Evolutionary conservation across 2,797 vertebrate species (phyloP).

Genomic region (Xyrichtys novacula): DNA sequence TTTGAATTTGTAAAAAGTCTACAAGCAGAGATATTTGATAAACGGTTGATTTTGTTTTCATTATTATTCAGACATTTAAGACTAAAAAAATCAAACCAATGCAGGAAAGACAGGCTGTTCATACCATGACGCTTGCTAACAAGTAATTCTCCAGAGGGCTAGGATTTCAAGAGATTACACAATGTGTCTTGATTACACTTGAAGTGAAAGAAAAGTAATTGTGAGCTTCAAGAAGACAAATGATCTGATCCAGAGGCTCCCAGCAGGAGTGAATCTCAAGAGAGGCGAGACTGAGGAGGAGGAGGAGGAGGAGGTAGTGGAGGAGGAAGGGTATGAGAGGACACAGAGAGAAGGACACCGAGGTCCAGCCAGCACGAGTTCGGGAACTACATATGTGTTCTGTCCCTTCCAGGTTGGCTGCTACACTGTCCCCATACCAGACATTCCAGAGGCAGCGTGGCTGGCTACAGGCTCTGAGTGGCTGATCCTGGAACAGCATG

Average conservation of each 20-base stretch:
- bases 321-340: neutral
- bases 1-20: conserved; percentile 19
- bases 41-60: conserved; percentile 21
- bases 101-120: conserved; percentile 13
- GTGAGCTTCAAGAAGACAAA: conserved; percentile 45
- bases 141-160: conserved; percentile 38
- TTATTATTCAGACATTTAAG: conserved; percentile 3
- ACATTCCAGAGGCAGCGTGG: conserved; percentile 83
- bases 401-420: conserved; percentile 62
- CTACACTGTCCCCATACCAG: conserved; percentile 80
- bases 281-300: conserved; percentile 29
- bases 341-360: conserved; percentile 3
- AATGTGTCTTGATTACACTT: conserved; percentile 62
- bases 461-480: conserved; percentile 74
- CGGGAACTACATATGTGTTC: conserved; percentile 56
- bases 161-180: conserved; percentile 46
- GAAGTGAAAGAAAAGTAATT: conserved; percentile 49
- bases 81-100: conserved; percentile 13
- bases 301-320: neutral
- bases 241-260: conserved; percentile 38
- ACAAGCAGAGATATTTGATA: conserved; percentile 21
- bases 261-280: conserved; percentile 38
- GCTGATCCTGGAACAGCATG: conserved; percentile 80
- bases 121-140: conserved; percentile 18
- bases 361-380: conserved; percentile 37